Conservation (phyloP, 2,888 invertebrate genomes). For the Diabrotica balteata region DNA sequence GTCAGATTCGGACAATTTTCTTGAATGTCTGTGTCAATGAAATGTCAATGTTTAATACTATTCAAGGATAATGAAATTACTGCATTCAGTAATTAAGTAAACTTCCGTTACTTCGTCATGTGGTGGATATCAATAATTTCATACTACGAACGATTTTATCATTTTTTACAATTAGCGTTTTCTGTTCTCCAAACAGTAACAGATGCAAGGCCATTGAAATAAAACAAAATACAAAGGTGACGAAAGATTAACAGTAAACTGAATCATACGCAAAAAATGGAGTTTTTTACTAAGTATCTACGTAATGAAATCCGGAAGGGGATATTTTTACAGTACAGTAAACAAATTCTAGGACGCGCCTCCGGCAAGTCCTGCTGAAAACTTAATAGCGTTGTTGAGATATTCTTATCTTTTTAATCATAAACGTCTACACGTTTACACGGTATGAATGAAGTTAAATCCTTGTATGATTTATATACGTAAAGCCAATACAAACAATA, state of each 20-base stretch:
- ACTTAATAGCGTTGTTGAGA: too few species aligned
- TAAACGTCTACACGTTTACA: too few species aligned
- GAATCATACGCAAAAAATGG: too few species aligned
- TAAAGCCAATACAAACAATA: too few species aligned
- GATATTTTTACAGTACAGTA: neutral
- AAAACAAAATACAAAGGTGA: neutral
- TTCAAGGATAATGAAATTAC: constrained; percentile 2
- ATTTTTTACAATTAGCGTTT: neutral
- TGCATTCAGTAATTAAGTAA: constrained; percentile 1
- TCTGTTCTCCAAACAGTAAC: neutral
- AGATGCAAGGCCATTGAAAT: constrained; percentile 8
- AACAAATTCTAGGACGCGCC: too few species aligned
- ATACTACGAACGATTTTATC: neutral
- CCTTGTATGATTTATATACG: too few species aligned
- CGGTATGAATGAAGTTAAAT: too few species aligned
- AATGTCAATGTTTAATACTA: neutral
- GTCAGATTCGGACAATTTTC: neutral
- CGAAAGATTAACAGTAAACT: too few species aligned
- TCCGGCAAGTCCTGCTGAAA: too few species aligned
- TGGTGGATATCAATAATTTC: neutral
- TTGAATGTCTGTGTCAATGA: neutral
- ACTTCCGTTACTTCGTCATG: constrained; percentile 8
- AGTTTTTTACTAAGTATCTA: too few species aligned
- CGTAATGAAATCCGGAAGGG: too few species aligned
- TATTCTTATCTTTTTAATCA: too few species aligned